Evolutionary conservation across 2,888 invertebrate genomes (phyloP).

Genomic region (Dryomyza anilis): DNA sequence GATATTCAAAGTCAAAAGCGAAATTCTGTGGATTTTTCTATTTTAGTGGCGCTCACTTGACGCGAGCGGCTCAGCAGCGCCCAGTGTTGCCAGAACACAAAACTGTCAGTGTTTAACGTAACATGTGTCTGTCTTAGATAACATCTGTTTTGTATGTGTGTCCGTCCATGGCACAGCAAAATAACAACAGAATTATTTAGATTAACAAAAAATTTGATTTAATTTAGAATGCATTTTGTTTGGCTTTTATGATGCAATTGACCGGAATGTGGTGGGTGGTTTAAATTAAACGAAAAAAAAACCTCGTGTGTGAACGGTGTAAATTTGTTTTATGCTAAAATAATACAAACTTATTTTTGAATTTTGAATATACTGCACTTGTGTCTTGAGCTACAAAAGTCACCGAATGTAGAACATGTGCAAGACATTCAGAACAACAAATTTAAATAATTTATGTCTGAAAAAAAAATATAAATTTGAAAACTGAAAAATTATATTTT

Average conservation of each 20-base stretch:
- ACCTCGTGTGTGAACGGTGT: not conserved
- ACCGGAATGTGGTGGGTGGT: not conserved
- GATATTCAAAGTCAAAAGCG: not conserved
- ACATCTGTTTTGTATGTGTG: not conserved
- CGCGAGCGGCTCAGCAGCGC: not conserved
- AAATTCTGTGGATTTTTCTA: not conserved
- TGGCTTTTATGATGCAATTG: constrained; percentile 6
- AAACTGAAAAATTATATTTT: not conserved
- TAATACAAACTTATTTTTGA: not conserved
- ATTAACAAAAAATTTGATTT: not conserved
- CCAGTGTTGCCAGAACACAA: not conserved
- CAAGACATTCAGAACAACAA: not conserved
- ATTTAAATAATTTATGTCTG: not conserved
- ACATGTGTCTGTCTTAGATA: not conserved
- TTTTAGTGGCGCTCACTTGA: not conserved
- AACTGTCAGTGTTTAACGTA: not conserved
- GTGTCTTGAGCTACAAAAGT: not conserved
- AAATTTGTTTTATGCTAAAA: not conserved
- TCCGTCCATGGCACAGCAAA: too few species aligned
- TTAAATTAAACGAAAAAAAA: not conserved
- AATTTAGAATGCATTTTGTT: not conserved
- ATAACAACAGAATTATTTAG: not conserved
- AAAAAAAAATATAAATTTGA: not conserved
- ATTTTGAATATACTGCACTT: not conserved
- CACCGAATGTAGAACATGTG: not conserved